These are phyloP conservation scores for Ophion slaviceki DNA, from an alignment of 2,888 invertebrate genomes.

Conservation along the genomic window DNA sequence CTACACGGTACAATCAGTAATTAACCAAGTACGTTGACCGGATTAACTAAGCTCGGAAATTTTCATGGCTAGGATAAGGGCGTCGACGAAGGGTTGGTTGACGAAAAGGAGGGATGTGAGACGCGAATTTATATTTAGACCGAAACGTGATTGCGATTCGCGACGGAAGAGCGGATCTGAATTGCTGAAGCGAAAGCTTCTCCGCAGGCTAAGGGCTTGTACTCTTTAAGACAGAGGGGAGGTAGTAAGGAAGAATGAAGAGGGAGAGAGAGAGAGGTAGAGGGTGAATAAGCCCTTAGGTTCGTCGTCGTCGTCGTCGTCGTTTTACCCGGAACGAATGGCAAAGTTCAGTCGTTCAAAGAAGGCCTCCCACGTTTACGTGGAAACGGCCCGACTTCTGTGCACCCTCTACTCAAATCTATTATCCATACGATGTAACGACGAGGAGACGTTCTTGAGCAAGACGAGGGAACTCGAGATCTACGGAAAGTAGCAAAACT, in stretches of 20 bases:
- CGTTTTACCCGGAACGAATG: constrained; percentile 54
- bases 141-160: constrained; percentile 28
- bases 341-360: constrained; percentile 52
- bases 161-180: constrained; percentile 16
- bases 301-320: constrained; percentile 5
- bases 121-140: constrained; percentile 34
- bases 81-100: neutral
- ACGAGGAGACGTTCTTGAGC: no score
- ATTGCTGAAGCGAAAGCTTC: constrained; percentile 43
- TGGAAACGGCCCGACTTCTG: no score
- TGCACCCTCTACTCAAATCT: no score
- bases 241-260: neutral
- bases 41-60: no score
- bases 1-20: no score
- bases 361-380: constrained; percentile 11
- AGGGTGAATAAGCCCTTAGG: no score
- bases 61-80: no score
- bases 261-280: neutral
- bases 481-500: no score
- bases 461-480: no score
- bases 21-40: no score
- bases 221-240: constrained; percentile 31
- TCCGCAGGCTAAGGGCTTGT: constrained; percentile 15
- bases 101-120: neutral
- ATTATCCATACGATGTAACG: no score